Evolutionary conservation across 2,888 invertebrate genomes (phyloP), one percentile per base, ranked within the genome.

Genomic region (Athalia cordata): DNA sequence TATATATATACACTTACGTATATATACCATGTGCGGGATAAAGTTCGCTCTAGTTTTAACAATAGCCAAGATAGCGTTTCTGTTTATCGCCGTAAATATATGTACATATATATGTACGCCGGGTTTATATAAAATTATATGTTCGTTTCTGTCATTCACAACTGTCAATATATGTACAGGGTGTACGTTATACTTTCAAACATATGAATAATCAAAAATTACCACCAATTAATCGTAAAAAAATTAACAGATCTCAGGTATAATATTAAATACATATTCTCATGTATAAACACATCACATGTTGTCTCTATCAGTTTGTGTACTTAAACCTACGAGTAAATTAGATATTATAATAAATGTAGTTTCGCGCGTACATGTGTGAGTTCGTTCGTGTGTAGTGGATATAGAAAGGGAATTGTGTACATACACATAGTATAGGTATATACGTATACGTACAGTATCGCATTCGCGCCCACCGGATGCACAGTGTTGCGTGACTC

Each of bases 401-500:
- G 5, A 29, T 13, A 13, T 43, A 62, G 50, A 50, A 75, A 75
- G 50, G 50, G 8, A 62, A 62, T 49, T 62, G 29, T 49, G 13
- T 29, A 6, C 1, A 49, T 29, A 29, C 2, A 29, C 29, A 55
- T n/a, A n/a, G 8, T 55, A n/a, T 11, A 55, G 9, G 55, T 62
- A 49, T 5, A 13, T 55, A n/a, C 7, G 15, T 65, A 9, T 29
- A 29, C 29, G 29, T 66, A 65, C 66, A 2, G 52, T 64, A 68
- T 77, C 77, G 57, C 70, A 70, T 70, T 67, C 77, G 61, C 77
- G 59, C 66, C 78, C 72, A 82, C 87, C 87, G 88, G 88, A 88
- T 85, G 87, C 81, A 83, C 89, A 87, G 84, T 86, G 85, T 88
- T 88, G 86, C 89, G 88, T 89, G 87, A 88, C 87, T 89, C 89